Evolutionary conservation across 2,888 invertebrate species (phyloP).

Genomic region (Ecdyonurus torrentis): DNA sequence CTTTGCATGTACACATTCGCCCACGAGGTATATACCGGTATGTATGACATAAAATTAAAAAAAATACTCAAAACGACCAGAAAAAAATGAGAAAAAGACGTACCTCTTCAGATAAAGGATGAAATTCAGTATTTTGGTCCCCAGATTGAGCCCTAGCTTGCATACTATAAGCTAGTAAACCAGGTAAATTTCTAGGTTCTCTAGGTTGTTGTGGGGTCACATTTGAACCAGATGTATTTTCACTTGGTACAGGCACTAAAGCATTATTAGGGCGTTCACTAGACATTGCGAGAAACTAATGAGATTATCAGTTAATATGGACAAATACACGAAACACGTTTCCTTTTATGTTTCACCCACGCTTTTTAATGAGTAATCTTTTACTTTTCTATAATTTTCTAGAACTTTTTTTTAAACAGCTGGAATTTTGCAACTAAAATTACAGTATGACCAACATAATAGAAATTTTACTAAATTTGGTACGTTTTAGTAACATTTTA

Average conservation of each 20-base stretch:
- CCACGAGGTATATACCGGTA: too few species aligned
- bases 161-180: slow-evolving; percentile 50
- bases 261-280: neutral
- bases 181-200: slow-evolving; percentile 29
- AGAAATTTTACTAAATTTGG: too few species aligned
- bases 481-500: too few species aligned
- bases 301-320: neutral
- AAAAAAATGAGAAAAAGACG: slow-evolving; percentile 3
- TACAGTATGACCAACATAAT: too few species aligned
- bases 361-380: too few species aligned
- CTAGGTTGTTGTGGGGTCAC: slow-evolving; percentile 11
- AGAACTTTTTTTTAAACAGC: too few species aligned
- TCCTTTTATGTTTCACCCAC: neutral
- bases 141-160: slow-evolving; percentile 44
- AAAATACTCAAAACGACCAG: slow-evolving; percentile 2
- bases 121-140: slow-evolving; percentile 28
- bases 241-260: neutral
- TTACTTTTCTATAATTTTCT: too few species aligned
- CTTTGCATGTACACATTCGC: too few species aligned
- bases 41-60: too few species aligned
- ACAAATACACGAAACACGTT: neutral
- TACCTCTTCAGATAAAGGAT: slow-evolving; percentile 50
- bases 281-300: neutral
- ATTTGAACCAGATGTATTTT: neutral
- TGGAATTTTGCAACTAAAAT: too few species aligned